These are phyloP conservation scores for Polypterus senegalus DNA, from an alignment of 2,113 vertebrate species.

Conservation along the genomic window DNA sequence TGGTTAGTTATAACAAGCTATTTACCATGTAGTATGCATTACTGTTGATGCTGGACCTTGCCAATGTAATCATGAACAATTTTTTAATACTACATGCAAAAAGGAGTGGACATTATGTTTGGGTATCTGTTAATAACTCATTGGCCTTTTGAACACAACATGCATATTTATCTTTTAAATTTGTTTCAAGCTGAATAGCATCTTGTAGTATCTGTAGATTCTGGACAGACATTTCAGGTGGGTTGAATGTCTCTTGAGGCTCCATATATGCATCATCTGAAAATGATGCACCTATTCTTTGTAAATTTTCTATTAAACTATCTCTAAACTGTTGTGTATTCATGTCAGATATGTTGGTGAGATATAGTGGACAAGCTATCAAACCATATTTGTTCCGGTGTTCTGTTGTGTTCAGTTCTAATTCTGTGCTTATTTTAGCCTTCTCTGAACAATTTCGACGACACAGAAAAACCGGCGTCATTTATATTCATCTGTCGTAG, in stretches of 20 bases:
- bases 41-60: neutral
- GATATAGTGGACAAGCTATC: neutral
- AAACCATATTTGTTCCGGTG: conserved; percentile 3
- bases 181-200: neutral
- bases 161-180: neutral
- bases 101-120: neutral
- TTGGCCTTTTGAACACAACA: neutral
- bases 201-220: neutral
- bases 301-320: neutral
- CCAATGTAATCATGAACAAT: neutral
- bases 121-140: conserved; percentile 3
- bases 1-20: neutral
- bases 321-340: neutral
- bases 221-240: neutral
- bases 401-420: conserved; percentile 1
- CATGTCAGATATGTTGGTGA: neutral
- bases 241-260: neutral
- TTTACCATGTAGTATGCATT: neutral
- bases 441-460: conserved; percentile 2
- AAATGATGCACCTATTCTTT: neutral
- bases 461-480: too few relatives aligned
- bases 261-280: neutral
- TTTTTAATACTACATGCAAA: neutral
- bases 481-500: too few relatives aligned
- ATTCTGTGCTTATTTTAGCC: neutral